Evolutionary conservation across 2,797 vertebrate species (phyloP), one percentile per base, ranked within the genome.

Genomic region (Eurystomus glaucurus): DNA sequence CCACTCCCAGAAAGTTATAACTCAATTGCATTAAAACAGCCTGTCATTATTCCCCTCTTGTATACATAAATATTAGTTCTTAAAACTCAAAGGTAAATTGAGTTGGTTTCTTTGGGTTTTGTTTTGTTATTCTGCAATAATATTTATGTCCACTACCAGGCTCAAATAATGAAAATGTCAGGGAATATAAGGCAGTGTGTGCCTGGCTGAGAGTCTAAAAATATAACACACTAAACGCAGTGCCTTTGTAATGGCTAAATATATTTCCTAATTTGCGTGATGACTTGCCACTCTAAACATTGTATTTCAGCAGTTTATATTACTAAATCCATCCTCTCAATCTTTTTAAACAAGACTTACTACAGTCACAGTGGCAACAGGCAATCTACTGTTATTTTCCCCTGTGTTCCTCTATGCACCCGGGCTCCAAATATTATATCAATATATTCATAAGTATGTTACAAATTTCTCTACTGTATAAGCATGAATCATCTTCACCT

Each of bases 191-290:
- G 74, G 68, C 25, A 95, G 45, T 18, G 64, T 86, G 81, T 83
- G 68, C 66, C 82, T 88, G 88, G 86, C 70, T 96, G 92, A 96
- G 61, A 80, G 57, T 50, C 83, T 66, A 71, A 92, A 93, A 97
- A 86, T 81, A 77, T 17, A 82, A 87, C 68, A 86, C 83, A 90
- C 75, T 95, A 95, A 97, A 96, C 62, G 57, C 54, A 94, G 58
- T n/a, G 26, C 28, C 93, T 81, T 84, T 92, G 62, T 90, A 97
- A 90, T 84, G 87, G 74, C 72, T 97, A 97, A 97, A 95, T 91
- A 77, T 80, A 94, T 96, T 97, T 96, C 95, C 96, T 91, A 96
- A 94, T 94, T 95, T 96, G 91, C 76, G 37, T 93, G 85, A 97
- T 96, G 70, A 95, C 94, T 96, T 97, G 83, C 80, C 90, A 88